Base-by-base conservation (phyloP, 2,888 invertebrate species). In the Ecliptopera silaceata region DNA sequence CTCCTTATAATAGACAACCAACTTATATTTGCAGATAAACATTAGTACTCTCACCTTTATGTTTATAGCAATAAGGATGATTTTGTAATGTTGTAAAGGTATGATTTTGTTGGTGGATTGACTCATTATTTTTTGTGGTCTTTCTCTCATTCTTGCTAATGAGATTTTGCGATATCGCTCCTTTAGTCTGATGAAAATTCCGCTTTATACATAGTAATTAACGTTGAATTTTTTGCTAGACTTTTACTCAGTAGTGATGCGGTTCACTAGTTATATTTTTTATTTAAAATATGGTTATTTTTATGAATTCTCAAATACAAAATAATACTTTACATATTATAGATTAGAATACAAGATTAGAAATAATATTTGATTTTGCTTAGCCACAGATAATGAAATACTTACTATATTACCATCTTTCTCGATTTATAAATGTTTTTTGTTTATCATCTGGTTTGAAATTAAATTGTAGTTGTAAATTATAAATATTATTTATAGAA, bases 51-150 rank as follows among this genome's bases (percentile, higher is more conserved):
- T 53, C 20, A 56, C 42, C 64, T 49, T 51, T 71, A 62, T 41
- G 0, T 0, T 0, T 0, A 0, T 0, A 0, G 2, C 0, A 5
- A 56, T 64, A 72, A 57, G 61, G 54, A 45, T 46, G 44, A n/a
- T 17, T 5, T 48, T 13, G 11, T 18, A 46, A 17, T 11, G 26
- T 17, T 36, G 10, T 4, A 12, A n/a, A 15, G 29, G 43, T 38
- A 58, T 18, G 12, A 50, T 50, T n/a, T 42, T 34, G 31, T 41
- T 47, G 61, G 69, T 65, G 54, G 56, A 64, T 75, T 68, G 74
- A 71, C 74, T 80, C 81, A 80, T 84, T 83, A 82, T 84, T 84
- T 84, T 83, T 82, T 81, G 83, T 79, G 73, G 77, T 70, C 73
- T 66, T 69, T 70, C 70, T 74, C 77, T 70, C 79, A 72, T 79